Conservation (phyloP, 2,797 vertebrate genomes). For the Sarcoramphus papa region DNA sequence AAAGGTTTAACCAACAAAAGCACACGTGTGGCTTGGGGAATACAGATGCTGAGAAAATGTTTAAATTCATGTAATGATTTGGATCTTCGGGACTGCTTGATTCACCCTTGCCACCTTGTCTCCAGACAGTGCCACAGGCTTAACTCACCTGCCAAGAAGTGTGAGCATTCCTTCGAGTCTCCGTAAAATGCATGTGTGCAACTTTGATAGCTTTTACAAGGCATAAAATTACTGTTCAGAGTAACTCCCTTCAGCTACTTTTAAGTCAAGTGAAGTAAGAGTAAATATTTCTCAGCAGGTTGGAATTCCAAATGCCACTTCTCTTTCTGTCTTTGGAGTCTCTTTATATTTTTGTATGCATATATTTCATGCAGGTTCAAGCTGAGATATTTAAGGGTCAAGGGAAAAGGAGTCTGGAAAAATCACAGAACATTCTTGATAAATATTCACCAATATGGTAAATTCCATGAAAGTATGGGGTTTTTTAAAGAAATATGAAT, state of each 20-base stretch:
- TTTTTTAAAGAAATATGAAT: background rate
- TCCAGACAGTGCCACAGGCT: constrained; percentile 57
- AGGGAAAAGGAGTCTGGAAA: constrained; percentile 19
- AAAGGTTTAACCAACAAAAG: constrained; percentile 53
- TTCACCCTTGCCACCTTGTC: constrained; percentile 53
- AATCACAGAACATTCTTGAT: constrained; percentile 38
- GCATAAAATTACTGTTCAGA: constrained; percentile 52
- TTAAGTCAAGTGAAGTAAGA: constrained; percentile 57
- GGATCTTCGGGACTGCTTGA: constrained; percentile 40
- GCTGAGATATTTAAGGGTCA: constrained; percentile 47
- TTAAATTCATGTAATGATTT: constrained; percentile 51
- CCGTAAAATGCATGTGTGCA: constrained; percentile 57
- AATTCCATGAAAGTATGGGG: background rate
- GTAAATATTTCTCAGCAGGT: constrained; percentile 65
- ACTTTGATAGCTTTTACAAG: constrained; percentile 63
- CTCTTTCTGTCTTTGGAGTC: constrained; percentile 28
- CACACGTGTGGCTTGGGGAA: constrained; percentile 39
- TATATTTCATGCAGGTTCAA: constrained; percentile 44
- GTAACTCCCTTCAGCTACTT: constrained; percentile 55
- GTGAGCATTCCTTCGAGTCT: constrained; percentile 24
- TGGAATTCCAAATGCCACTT: constrained; percentile 58
- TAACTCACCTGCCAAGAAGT: constrained; percentile 61
- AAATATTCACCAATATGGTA: constrained; percentile 51
- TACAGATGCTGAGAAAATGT: constrained; percentile 51
- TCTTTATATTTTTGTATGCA: constrained; percentile 45